Percentiles rank a stretch among this genome's conserved stretches.
phyloP scores from a whole-genome alignment of 2,113 vertebrate species.

The Mohoua ochrocephala region DNA sequence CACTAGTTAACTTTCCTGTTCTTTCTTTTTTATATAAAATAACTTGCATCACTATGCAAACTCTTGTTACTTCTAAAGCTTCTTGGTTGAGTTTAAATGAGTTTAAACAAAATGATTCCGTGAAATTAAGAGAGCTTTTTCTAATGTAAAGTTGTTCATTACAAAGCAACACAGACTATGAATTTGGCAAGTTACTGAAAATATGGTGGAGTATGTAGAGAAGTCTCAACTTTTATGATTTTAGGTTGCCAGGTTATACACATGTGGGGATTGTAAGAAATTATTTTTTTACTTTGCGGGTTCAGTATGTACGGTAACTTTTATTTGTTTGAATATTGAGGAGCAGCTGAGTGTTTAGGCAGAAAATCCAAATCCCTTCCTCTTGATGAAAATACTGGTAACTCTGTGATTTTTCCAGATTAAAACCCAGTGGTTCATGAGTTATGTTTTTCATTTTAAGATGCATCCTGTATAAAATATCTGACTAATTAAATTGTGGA shows the following conservation, averaged over 20 bases:
- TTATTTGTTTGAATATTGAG: not conserved
- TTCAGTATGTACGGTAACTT: not conserved
- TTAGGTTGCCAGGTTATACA: not conserved
- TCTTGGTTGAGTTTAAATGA: not conserved
- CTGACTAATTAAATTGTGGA: constrained; percentile 28
- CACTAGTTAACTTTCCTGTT: not conserved
- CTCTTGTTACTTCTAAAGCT: not conserved
- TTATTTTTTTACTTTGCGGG: not conserved
- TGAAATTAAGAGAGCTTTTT: not conserved
- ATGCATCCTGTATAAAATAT: constrained; percentile 38
- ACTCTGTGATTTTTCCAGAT: constrained; percentile 5
- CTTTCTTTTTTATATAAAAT: not conserved
- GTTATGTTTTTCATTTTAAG: constrained; percentile 46
- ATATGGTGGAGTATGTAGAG: not conserved
- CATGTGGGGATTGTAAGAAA: not conserved
- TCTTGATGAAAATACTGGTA: not conserved
- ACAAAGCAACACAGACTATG: not conserved
- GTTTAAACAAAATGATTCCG: not conserved
- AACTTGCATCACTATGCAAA: not conserved
- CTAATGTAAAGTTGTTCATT: not conserved
- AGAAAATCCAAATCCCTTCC: not conserved
- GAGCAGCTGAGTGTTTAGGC: not conserved
- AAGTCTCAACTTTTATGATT: not conserved
- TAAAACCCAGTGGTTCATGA: not conserved
- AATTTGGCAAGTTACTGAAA: constrained; percentile 8